Conservation (phyloP, 2,888 invertebrate species). For the Bugulina stolonifera region DNA sequence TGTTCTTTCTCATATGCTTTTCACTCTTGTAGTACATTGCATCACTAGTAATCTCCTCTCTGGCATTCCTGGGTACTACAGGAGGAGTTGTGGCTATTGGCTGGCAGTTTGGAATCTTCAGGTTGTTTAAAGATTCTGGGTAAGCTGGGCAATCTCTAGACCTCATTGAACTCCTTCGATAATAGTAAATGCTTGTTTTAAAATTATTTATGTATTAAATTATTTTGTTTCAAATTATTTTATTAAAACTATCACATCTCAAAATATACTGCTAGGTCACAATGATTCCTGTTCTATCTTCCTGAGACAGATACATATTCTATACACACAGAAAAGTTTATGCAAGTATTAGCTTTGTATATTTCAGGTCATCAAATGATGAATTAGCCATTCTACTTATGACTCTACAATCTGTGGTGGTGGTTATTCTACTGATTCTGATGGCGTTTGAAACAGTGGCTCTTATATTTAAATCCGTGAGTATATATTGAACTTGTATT, state of each 20-base stretch:
- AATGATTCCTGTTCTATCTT: no score
- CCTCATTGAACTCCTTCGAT: not conserved
- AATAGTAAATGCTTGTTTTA: no score
- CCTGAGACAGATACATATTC: no score
- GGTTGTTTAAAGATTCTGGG: not conserved
- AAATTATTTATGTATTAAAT: no score
- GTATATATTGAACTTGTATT: no score
- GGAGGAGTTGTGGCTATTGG: conserved; percentile 1
- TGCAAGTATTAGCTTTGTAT: no score
- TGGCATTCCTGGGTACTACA: not conserved
- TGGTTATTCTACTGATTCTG: not conserved
- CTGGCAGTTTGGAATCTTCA: not conserved
- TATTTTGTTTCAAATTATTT: no score
- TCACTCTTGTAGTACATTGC: conserved; percentile 17
- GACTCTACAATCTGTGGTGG: not conserved
- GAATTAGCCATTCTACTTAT: not conserved
- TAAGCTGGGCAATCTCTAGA: not conserved
- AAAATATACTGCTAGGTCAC: no score
- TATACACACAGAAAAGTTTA: no score
- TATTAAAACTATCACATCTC: no score
- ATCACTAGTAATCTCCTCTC: not conserved
- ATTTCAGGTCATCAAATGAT: not conserved
- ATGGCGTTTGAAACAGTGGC: not conserved
- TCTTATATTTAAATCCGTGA: not conserved
- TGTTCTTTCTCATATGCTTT: no score